Evolutionary conservation across 2,113 vertebrate species (phyloP), one percentile per base, ranked within the genome.

Genomic region (Holacanthus passer): DNA sequence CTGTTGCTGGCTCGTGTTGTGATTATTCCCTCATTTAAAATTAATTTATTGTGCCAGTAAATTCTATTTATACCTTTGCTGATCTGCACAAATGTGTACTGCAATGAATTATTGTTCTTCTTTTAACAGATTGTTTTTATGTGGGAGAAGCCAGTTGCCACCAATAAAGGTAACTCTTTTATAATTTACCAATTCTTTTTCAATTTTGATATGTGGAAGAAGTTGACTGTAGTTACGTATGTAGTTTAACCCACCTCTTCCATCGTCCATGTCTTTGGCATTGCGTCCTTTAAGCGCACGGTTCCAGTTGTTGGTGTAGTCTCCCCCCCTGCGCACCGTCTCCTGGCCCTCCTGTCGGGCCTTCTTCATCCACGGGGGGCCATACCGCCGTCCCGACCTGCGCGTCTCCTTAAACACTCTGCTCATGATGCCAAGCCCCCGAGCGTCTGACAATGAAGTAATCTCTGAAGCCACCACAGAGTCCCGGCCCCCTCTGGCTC

Each of bases 241-340:
- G 19, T 4, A 19, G 2, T 53, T 2, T n/a, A 37, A 89, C 96
- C 94, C 94, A 99, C 98, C 98, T 97, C 95, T 94, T 50, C 95
- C 96, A 39, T 99, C 97, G 29, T 98, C 97, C 71, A 96, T 90
- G 75, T 99, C 97, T 5, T 96, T 96, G 79, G 92, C 77, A 9
- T 77, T 94, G 78, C 96, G 96, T 55, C 95, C 93, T 91, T 96
- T 96, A 48, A 95, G 93, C 2, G 93, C 95, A 2, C 96, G 88
- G 89, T 93, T 97, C 95, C 96, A 96, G 73, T 91, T 84, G 64
- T 91, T 94, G 50, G 95, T 77, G n/a, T 95, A 94, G 20, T 97
- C 96, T 1, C 94, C 94, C 0, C 86, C 73, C 75, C 92, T 95
- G 48, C 87, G 73, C 31, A n/a, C 71, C 11, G 88, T 88, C 59